Evolutionary conservation across 2,797 vertebrate genomes (phyloP), one percentile per base, ranked within the genome.

Genomic region (Sphenopsis melanotis): DNA sequence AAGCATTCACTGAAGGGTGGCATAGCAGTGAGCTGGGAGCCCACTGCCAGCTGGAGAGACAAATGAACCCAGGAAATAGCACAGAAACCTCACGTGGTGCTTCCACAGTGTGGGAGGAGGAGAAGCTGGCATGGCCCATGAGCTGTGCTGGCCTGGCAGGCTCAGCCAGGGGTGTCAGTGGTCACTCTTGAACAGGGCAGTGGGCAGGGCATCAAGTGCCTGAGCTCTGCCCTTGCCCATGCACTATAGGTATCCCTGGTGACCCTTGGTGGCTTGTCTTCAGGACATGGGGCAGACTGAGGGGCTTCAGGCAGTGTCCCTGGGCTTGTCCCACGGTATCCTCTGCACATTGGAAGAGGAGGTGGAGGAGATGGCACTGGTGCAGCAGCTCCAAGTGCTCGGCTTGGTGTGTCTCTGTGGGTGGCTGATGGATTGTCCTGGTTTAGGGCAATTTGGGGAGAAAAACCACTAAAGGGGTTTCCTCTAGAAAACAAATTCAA

Each of bases 221-320:
- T 2, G 1, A 8, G 18, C 9, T 18, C 65, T 61, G 8, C 49
- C 41, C n/a, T 10, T 24, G 63, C 55, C 10, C 3, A 10, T 3
- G 0, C 19, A 52, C 9, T 2, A 0, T 0, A 16, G 11, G 44
- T 10, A 10, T 10, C 42, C 66, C 12, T 6, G 44, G 9, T 10
- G 17, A 15, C 11, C 9, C 39, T 36, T 15, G 7, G 39, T 6
- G 60, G 4, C 30, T 44, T 27, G 2, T 18, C 37, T 21, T 44
- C n/a, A 20, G 50, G 27, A 15, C 0, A 1, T 2, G 21, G 47
- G 29, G 9, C 56, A 65, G 47, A 3, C 52, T 39, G 50, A 32
- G 49, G 24, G 56, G 26, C 17, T 77, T 3, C 49, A 24, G 50
- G 23, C 26, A 11, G 15, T 3, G 21, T 75, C 23, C 32, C 37